Conservation (phyloP, 2,888 invertebrate genomes). For the Hyposoter dolosus region DNA sequence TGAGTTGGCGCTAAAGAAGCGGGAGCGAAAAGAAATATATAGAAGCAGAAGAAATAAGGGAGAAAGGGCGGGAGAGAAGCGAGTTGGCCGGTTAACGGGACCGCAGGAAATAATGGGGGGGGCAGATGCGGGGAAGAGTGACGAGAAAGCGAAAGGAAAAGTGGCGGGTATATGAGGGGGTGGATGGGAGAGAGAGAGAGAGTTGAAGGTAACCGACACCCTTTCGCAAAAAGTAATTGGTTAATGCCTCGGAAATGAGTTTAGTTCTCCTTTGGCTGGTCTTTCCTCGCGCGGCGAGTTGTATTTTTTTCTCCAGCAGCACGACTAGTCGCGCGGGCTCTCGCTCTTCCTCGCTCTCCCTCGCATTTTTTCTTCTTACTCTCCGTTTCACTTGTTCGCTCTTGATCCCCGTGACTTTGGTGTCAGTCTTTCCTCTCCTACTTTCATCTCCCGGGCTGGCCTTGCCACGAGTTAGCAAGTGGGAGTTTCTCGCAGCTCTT, state of each 20-base stretch:
- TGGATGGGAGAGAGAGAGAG: slow-evolving; percentile 61
- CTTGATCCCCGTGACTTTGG: background rate
- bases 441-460: slow-evolving; percentile 34
- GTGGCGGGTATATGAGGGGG: slow-evolving; percentile 46
- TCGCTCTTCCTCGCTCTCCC: too few species aligned
- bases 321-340: background rate
- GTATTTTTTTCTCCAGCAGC: slow-evolving; percentile 60
- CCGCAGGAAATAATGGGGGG: slow-evolving; percentile 37
- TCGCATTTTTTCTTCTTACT: slow-evolving; percentile 46
- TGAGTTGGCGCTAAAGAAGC: background rate
- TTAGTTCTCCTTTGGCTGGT: slow-evolving; percentile 82
- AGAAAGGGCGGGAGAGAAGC: background rate
- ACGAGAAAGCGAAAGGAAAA: slow-evolving; percentile 51
- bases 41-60: slow-evolving; percentile 6
- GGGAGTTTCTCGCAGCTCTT: slow-evolving; percentile 57
- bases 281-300: slow-evolving; percentile 67
- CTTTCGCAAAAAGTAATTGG: slow-evolving; percentile 84
- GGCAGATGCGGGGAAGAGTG: slow-evolving; percentile 41
- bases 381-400: background rate
- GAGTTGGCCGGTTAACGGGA: slow-evolving; percentile 64
- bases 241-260: slow-evolving; percentile 85
- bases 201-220: slow-evolving; percentile 82
- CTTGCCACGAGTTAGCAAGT: slow-evolving; percentile 53
- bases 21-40: slow-evolving; percentile 11
- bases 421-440: slow-evolving; percentile 49